phyloP scores from a whole-genome alignment of 2,113 vertebrate genomes.

The Ptilonorhynchus violaceus region DNA sequence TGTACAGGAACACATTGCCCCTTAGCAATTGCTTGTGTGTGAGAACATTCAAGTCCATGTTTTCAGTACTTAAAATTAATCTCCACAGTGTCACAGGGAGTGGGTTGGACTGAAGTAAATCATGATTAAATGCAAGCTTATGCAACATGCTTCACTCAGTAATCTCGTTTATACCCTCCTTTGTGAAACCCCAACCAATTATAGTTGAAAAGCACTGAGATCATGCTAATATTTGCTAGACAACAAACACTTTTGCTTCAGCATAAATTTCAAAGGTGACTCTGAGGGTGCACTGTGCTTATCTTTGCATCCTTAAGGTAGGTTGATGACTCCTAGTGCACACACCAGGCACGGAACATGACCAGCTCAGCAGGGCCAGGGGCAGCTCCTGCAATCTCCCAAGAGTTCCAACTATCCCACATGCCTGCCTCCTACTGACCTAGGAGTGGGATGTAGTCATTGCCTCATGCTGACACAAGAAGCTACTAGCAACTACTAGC shows the following conservation, averaged over 20 bases:
- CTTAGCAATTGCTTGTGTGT: not conserved
- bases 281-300: not conserved
- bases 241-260: not conserved
- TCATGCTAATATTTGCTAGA: not conserved
- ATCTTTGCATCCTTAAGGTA: not conserved
- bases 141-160: not conserved
- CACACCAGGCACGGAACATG: not conserved
- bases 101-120: not conserved
- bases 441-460: not conserved
- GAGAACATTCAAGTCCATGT: not conserved
- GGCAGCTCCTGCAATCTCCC: not conserved
- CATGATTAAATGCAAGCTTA: not conserved
- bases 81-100: not conserved
- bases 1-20: not conserved
- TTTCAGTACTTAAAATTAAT: not conserved
- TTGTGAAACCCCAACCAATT: not conserved
- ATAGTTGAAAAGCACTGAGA: not conserved
- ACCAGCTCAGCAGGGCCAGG: not conserved
- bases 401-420: fast-evolving
- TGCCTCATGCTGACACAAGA: not conserved
- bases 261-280: not conserved
- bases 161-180: not conserved
- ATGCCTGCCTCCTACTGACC: not conserved
- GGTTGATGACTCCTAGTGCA: not conserved
- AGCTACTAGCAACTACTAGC: not conserved